phyloP scores from a whole-genome alignment of 2,888 invertebrate species.

The Gandaritis pyraliata region DNA sequence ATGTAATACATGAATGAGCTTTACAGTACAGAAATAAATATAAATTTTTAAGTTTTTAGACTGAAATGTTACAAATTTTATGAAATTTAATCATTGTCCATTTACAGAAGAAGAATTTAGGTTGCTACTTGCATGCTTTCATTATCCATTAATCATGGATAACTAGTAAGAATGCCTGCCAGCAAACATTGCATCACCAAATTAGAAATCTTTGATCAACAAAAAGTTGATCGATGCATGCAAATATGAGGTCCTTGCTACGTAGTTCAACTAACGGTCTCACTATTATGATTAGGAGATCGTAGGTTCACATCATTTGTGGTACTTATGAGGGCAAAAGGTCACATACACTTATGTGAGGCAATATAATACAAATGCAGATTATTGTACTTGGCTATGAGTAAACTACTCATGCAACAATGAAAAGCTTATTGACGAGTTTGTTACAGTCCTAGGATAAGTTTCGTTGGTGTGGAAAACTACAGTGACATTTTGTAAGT shows the following conservation, averaged over 20 bases:
- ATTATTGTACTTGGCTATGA: constrained; percentile 2
- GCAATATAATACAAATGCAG: constrained; percentile 12
- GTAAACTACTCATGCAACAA: no score
- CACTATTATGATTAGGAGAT: constrained; percentile 10
- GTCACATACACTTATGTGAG: constrained; percentile 16
- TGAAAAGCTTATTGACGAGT: no score
- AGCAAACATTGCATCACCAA: constrained; percentile 23
- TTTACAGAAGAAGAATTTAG: constrained; percentile 9
- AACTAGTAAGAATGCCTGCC: constrained; percentile 13
- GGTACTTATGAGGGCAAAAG: constrained; percentile 17
- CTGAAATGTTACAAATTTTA: neutral
- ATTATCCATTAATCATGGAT: constrained; percentile 17
- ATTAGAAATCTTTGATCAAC: constrained; percentile 9
- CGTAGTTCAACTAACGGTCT: neutral
- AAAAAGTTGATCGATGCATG: constrained; percentile 23
- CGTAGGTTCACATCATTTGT: constrained; percentile 21
- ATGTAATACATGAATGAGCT: no score
- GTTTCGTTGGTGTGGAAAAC: no score
- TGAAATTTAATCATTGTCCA: neutral
- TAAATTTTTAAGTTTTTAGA: no score
- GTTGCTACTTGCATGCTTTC: neutral
- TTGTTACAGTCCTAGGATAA: no score
- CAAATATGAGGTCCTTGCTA: constrained; percentile 2
- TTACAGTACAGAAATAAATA: no score
- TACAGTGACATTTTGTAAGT: no score